Conservation (phyloP, 2,113 vertebrate genomes). For the Raja brachyura region DNA sequence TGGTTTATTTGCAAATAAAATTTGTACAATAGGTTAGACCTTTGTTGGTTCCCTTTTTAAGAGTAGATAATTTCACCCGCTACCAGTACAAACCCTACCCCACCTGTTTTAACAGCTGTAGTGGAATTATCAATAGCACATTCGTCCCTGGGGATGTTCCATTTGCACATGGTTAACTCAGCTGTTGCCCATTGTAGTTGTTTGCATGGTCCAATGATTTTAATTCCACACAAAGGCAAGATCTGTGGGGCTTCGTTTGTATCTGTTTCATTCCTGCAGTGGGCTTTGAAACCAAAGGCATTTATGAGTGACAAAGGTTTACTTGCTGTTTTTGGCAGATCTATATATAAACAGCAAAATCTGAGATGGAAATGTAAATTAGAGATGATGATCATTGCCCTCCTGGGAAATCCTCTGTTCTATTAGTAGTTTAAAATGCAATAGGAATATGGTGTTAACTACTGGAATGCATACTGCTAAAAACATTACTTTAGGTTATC, state of each 20-base stretch:
- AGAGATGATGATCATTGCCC: neutral
- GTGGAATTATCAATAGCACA: neutral
- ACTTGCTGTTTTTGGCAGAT: neutral
- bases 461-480: neutral
- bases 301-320: neutral
- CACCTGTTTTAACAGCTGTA: constrained; percentile 31
- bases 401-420: neutral
- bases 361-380: constrained; percentile 21
- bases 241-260: neutral
- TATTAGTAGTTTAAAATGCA: neutral
- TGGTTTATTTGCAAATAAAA: neutral
- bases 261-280: neutral
- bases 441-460: neutral
- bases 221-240: neutral
- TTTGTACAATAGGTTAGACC: neutral
- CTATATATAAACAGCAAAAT: neutral
- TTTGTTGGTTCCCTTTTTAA: neutral
- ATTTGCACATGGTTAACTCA: constrained; percentile 19
- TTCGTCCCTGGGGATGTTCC: constrained; percentile 21
- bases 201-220: constrained; percentile 7
- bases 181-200: constrained; percentile 26
- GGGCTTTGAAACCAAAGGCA: neutral
- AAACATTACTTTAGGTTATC: neutral
- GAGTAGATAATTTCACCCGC: neutral
- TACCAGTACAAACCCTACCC: neutral